Percentiles rank a stretch among this genome's conserved stretches.
Conservation (phyloP, 2,113 vertebrate species). For the Takifugu bimaculatus region DNA sequence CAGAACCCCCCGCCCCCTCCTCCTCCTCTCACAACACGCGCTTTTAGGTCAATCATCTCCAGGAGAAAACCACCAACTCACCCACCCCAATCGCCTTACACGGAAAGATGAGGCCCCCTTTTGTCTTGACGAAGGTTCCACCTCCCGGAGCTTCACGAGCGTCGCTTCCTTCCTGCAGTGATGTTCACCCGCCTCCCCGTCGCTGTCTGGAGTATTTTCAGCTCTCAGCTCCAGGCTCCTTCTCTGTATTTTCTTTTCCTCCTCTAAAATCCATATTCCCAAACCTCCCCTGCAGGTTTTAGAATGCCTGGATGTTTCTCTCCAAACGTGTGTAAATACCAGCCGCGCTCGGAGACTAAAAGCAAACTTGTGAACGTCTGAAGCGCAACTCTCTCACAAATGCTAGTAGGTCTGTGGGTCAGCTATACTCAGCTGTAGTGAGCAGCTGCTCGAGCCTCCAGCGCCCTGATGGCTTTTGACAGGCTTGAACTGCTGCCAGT, state of each 20-base stretch:
- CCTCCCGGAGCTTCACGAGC: slow-evolving; percentile 13
- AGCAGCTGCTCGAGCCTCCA: slow-evolving; percentile 31
- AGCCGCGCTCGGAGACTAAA: slow-evolving; percentile 2
- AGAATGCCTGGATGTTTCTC: background rate
- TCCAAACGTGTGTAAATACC: slow-evolving; percentile 22
- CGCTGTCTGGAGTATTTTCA: slow-evolving; percentile 21
- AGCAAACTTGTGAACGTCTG: slow-evolving; percentile 8
- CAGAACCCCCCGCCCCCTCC: slow-evolving; percentile 29
- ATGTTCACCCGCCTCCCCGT: slow-evolving; percentile 9
- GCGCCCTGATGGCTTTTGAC: slow-evolving; percentile 57
- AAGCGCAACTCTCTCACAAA: slow-evolving; percentile 21
- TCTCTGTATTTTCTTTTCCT: slow-evolving; percentile 20
- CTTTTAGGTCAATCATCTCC: slow-evolving; percentile 75
- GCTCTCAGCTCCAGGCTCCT: slow-evolving; percentile 15
- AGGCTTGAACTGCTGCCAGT: slow-evolving; percentile 58
- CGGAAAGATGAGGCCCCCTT: slow-evolving; percentile 33
- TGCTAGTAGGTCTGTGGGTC: slow-evolving; percentile 66
- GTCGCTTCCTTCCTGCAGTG: slow-evolving; percentile 26
- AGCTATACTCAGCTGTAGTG: slow-evolving; percentile 37
- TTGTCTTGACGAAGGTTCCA: slow-evolving; percentile 22
- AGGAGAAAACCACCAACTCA: slow-evolving; percentile 59
- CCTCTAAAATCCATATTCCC: slow-evolving; percentile 26
- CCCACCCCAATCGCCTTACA: slow-evolving; percentile 52
- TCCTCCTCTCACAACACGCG: slow-evolving; percentile 24
- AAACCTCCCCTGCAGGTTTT: slow-evolving; percentile 7